Evolutionary conservation across 2,797 vertebrate genomes (phyloP).

Genomic region (Lepus townsendii): DNA sequence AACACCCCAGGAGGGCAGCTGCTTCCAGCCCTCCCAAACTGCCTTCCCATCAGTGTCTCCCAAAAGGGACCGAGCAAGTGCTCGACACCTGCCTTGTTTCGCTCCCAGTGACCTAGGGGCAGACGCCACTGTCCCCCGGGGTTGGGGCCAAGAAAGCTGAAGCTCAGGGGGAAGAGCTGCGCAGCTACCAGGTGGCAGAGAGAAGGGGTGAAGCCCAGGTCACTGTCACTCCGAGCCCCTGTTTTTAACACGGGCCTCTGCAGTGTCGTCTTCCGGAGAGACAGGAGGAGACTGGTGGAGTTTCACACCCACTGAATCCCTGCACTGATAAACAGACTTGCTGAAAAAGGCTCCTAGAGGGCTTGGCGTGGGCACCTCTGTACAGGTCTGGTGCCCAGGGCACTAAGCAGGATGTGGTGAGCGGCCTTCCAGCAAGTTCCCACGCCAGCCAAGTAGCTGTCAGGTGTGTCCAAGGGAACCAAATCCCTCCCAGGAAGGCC

Average conservation of each 20-base stretch:
- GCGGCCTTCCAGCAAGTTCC: not conserved
- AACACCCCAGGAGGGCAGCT: not conserved
- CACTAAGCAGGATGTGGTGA: not conserved
- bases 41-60: not conserved
- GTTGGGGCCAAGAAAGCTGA: not conserved
- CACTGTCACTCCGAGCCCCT: not conserved
- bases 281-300: not conserved
- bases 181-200: not conserved
- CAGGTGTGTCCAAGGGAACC: not conserved
- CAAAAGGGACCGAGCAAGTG: not conserved
- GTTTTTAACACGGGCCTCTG: not conserved
- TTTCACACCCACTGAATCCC: conserved; percentile 43
- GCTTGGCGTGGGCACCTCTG: not conserved
- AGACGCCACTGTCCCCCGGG: rapidly evolving
- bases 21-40: not conserved
- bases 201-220: not conserved
- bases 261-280: not conserved
- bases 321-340: conserved; percentile 9
- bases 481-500: not conserved
- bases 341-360: not conserved
- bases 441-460: not conserved
- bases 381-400: not conserved
- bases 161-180: not conserved
- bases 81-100: not conserved
- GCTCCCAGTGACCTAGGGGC: not conserved